These are phyloP conservation scores for Tauraco erythrolophus DNA, from an alignment of 2,113 vertebrate species.

Conservation along the genomic window DNA sequence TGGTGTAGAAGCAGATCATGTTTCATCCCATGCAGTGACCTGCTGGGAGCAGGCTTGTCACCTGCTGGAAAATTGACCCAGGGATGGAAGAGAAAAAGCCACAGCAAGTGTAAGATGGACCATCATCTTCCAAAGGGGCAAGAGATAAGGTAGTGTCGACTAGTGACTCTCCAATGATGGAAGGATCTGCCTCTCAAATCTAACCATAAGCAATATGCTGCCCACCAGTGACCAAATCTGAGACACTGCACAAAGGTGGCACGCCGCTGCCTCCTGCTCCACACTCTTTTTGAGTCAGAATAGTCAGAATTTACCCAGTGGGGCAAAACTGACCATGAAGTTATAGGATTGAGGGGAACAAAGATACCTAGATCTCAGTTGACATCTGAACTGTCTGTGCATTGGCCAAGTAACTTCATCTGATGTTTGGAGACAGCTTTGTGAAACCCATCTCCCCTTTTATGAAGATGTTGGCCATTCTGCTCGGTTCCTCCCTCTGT, in stretches of 20 bases:
- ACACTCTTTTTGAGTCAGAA: not conserved
- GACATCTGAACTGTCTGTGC: not conserved
- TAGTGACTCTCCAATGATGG: too few species aligned
- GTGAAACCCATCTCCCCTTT: not conserved
- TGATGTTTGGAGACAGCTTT: not conserved
- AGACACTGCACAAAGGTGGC: not conserved
- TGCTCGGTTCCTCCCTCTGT: not conserved
- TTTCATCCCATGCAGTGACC: not conserved
- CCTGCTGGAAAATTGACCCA: not conserved
- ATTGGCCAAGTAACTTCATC: not conserved
- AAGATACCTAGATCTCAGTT: not conserved
- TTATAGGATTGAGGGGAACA: not conserved
- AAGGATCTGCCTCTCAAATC: not conserved
- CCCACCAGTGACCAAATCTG: not conserved
- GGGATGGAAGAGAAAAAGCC: not conserved
- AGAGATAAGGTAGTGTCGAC: too few species aligned
- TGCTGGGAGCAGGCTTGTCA: not conserved
- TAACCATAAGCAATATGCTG: not conserved
- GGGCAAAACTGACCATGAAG: not conserved
- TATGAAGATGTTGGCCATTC: not conserved
- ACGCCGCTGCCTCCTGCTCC: not conserved
- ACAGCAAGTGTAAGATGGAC: not conserved
- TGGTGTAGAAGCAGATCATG: not conserved
- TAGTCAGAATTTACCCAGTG: not conserved
- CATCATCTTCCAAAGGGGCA: not conserved